Conservation (phyloP, 2,797 vertebrate species). For the Sebastes flavidus region DNA sequence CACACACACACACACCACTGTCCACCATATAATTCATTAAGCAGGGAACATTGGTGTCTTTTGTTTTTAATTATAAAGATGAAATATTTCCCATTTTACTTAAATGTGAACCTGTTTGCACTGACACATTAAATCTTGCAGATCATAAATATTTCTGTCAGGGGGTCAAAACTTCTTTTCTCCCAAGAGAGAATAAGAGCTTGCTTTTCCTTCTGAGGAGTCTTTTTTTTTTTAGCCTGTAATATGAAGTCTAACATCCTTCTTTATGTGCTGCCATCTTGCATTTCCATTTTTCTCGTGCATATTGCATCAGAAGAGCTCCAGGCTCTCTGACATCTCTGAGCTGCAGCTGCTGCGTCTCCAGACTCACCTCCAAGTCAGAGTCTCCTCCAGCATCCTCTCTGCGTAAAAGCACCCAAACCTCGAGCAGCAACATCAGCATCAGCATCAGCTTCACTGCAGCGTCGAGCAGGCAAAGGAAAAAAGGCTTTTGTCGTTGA, state of each 20-base stretch:
- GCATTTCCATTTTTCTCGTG: conserved; percentile 4
- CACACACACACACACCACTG: neutral
- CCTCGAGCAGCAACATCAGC: neutral
- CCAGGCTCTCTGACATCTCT: neutral
- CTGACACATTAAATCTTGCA: neutral
- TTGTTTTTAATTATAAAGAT: neutral
- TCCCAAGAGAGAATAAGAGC: neutral
- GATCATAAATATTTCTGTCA: neutral
- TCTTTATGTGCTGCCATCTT: conserved; percentile 49
- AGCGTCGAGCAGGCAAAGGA: neutral
- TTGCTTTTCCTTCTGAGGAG: neutral
- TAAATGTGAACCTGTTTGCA: neutral
- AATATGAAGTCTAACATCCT: neutral
- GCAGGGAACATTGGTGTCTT: neutral
- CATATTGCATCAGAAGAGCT: conserved; percentile 22
- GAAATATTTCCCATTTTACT: neutral
- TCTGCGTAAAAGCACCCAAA: neutral
- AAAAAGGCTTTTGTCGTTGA: conserved; percentile 3
- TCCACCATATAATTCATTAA: conserved; percentile 7
- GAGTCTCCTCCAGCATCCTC: conserved; percentile 20
- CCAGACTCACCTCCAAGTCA: conserved; percentile 46
- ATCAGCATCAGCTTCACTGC: neutral
- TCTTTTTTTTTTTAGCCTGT: neutral
- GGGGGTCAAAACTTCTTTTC: neutral
- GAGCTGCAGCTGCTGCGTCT: neutral